phyloP scores from a whole-genome alignment of 2,113 vertebrate genomes.

The Corythaixoides concolor region DNA sequence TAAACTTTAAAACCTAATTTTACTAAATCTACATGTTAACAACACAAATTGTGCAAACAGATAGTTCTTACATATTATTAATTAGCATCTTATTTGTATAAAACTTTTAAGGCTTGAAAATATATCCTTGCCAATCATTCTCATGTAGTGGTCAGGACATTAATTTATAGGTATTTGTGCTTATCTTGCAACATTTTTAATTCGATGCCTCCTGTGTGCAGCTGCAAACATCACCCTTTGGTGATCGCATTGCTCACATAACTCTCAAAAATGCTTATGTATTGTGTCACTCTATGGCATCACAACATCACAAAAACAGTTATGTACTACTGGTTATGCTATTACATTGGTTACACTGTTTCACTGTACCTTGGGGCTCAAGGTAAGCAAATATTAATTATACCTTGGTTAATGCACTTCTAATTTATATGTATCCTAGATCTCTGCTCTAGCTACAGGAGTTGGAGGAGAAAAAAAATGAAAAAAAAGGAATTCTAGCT shows the following conservation, averaged over 20 bases:
- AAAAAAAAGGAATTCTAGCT: neutral
- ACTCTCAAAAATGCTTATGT: neutral
- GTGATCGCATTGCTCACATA: neutral
- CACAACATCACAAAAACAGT: neutral
- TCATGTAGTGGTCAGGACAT: neutral
- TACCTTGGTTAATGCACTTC: neutral
- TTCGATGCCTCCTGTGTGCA: neutral
- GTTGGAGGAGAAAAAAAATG: fast-evolving
- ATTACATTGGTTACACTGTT: neutral
- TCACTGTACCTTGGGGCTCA: neutral
- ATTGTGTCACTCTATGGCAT: neutral
- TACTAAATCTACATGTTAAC: neutral
- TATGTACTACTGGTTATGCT: neutral
- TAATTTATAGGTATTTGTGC: neutral
- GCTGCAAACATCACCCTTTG: neutral
- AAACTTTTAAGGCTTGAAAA: neutral
- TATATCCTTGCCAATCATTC: neutral
- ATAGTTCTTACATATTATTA: neutral
- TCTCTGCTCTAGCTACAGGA: neutral
- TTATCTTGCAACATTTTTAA: neutral
- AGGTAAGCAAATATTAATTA: neutral
- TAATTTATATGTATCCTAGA: neutral
- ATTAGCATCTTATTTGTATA: neutral
- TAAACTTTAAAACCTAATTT: neutral
- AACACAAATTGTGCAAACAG: neutral